Percentiles rank a stretch among this genome's conserved stretches.
phyloP scores from a whole-genome alignment of 2,888 invertebrate species.

The Mesorhabditis belari region DNA sequence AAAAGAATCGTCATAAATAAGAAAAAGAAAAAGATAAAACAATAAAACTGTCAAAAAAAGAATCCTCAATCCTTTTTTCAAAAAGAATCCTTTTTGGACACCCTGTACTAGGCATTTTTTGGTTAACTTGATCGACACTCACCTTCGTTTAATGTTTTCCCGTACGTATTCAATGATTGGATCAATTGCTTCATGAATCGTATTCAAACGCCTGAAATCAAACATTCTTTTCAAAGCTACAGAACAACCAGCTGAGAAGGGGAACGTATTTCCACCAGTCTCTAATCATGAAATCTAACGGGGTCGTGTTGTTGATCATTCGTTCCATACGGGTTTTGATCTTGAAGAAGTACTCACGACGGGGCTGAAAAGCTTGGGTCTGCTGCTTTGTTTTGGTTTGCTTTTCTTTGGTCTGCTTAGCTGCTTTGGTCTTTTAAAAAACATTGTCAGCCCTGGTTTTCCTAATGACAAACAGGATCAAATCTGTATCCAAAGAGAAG shows the following conservation, averaged over 20 bases:
- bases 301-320: background rate
- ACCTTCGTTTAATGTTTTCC: background rate
- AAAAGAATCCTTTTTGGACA: too few relatives aligned
- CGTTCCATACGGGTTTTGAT: background rate
- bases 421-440: too few relatives aligned
- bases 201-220: background rate
- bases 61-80: too few relatives aligned
- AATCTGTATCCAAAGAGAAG: background rate
- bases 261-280: background rate
- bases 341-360: background rate
- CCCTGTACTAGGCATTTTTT: background rate
- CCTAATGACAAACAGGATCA: background rate
- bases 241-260: background rate
- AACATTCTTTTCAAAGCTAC: background rate
- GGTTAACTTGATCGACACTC: too few relatives aligned
- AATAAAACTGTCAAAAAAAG: too few relatives aligned
- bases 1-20: background rate
- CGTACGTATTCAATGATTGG: background rate
- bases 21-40: too few relatives aligned
- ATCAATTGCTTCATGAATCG: background rate
- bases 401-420: too few relatives aligned
- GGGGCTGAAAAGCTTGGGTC: background rate
- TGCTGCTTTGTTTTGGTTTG: too few relatives aligned
- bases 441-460: too few relatives aligned
- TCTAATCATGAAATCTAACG: background rate